Conservation (phyloP, 2,888 invertebrate genomes). For the Calameuta pallipes region DNA sequence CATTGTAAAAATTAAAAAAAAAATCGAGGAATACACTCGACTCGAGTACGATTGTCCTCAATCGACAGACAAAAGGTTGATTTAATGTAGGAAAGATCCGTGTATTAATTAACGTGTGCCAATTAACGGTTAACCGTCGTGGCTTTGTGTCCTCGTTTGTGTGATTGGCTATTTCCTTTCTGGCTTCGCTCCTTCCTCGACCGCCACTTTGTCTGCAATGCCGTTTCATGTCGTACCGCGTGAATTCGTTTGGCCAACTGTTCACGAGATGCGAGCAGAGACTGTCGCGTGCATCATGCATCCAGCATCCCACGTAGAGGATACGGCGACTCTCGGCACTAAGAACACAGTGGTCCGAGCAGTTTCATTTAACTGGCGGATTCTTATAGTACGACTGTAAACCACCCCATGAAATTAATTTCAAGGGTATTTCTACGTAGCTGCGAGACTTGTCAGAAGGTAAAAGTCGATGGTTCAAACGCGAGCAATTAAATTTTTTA, state of each 20-base stretch:
- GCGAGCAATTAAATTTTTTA: background rate
- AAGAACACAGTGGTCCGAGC: background rate
- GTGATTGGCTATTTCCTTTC: constrained; percentile 47
- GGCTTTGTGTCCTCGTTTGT: constrained; percentile 46
- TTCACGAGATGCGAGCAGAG: no score
- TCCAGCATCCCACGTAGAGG: background rate
- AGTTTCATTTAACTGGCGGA: background rate
- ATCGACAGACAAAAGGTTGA: constrained; percentile 25
- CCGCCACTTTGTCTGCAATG: background rate
- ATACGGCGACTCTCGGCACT: background rate
- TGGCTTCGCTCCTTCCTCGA: constrained; percentile 21
- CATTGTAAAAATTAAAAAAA: background rate
- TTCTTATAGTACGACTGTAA: background rate
- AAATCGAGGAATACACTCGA: background rate
- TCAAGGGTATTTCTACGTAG: background rate
- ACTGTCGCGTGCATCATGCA: background rate
- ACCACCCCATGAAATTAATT: background rate
- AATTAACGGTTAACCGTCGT: constrained; percentile 42
- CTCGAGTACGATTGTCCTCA: constrained; percentile 27
- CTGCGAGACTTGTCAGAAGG: background rate
- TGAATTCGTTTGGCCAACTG: no score
- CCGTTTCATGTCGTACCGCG: no score
- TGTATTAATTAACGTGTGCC: constrained; percentile 48
- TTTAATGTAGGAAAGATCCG: constrained; percentile 35
- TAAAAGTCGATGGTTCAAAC: background rate